These are phyloP conservation scores for Myotis planiceps DNA, from an alignment of 2,797 vertebrate genomes.

Conservation along the genomic window DNA sequence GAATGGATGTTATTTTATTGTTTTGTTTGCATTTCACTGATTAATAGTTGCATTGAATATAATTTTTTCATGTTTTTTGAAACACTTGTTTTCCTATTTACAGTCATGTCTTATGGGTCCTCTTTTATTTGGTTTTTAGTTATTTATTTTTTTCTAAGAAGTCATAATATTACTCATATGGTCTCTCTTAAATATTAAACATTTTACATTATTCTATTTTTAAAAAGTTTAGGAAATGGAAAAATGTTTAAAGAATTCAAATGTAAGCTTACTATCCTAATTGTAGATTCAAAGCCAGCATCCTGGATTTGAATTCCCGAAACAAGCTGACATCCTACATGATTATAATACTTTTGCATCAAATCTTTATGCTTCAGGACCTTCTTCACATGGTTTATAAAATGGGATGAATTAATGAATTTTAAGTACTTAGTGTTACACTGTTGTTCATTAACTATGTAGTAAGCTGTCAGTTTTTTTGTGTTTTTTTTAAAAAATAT, in stretches of 20 bases:
- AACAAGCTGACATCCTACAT: background rate
- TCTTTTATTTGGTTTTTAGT: background rate
- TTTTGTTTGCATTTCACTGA: background rate
- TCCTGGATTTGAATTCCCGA: background rate
- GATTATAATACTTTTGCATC: background rate
- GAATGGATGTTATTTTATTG: background rate
- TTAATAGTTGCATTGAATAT: background rate
- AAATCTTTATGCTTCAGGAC: background rate
- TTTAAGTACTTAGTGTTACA: background rate
- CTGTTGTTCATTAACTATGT: background rate
- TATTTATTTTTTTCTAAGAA: background rate
- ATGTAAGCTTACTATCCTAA: background rate
- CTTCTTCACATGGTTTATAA: background rate
- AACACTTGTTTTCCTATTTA: background rate
- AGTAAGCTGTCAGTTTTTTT: conserved; percentile 27
- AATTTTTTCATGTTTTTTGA: background rate
- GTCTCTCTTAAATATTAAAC: background rate
- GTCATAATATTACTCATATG: background rate
- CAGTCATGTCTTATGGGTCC: background rate
- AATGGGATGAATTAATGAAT: conserved; percentile 36
- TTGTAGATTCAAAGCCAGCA: background rate
- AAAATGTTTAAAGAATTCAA: background rate
- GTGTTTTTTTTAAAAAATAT: too few species aligned
- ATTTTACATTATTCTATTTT: background rate
- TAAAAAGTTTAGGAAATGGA: background rate